Evolutionary conservation across 2,797 vertebrate genomes (phyloP).

Genomic region (Sebastiscus albofasciatus): DNA sequence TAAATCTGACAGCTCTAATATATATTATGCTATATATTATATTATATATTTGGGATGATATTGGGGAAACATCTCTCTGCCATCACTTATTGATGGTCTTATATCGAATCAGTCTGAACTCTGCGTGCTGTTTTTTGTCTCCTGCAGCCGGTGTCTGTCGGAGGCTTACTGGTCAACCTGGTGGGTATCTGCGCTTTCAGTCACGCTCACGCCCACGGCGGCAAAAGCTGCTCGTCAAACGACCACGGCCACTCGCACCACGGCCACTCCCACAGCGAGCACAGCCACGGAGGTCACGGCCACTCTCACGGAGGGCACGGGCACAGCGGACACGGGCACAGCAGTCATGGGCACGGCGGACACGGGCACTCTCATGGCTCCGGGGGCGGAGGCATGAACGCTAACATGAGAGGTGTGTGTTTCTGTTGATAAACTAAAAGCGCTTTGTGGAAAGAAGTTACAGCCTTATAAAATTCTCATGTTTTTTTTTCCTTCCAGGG

Average conservation of each 20-base stretch:
- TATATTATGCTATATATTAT: no score
- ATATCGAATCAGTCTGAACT: background rate
- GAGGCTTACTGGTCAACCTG: constrained; percentile 95
- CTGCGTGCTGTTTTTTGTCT: background rate
- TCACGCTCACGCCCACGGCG: constrained; percentile 90
- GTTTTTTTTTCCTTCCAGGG: constrained; percentile 76
- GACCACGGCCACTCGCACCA: constrained; percentile 88
- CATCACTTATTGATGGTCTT: background rate
- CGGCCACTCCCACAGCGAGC: constrained; percentile 85
- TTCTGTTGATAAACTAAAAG: accelerated
- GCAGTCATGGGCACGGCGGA: constrained; percentile 67
- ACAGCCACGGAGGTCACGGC: constrained; percentile 84
- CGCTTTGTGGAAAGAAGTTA: accelerated
- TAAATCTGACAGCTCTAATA: no score
- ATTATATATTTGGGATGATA: background rate
- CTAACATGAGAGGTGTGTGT: constrained; percentile 94
- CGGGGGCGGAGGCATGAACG: constrained; percentile 91
- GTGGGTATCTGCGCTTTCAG: constrained; percentile 99
- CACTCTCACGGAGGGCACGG: constrained; percentile 87
- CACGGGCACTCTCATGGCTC: constrained; percentile 87
- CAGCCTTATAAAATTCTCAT: accelerated
- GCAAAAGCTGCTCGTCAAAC: background rate
- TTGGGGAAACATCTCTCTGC: background rate
- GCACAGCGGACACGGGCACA: constrained; percentile 79
- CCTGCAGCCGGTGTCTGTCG: constrained; percentile 93